Evolutionary conservation across 2,113 vertebrate species (phyloP).

Genomic region (Megatriorchis doriae): DNA sequence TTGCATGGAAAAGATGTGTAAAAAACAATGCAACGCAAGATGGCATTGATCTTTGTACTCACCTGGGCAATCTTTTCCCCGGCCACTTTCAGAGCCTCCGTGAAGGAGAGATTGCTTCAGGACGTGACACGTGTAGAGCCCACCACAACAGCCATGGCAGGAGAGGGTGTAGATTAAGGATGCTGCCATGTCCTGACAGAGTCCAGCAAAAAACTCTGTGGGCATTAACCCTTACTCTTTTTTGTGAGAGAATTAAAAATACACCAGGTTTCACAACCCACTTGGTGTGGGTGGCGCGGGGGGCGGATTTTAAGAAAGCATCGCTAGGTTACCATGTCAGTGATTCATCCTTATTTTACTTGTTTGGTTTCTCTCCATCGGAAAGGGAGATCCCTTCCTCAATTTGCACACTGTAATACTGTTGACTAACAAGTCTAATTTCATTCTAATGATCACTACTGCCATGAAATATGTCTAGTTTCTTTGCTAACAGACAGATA

Average conservation of each 20-base stretch:
- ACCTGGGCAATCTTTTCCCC: not conserved
- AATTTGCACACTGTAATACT: not conserved
- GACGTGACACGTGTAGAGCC: not conserved
- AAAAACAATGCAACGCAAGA: not conserved
- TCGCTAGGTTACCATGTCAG: not conserved
- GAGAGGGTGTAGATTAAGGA: not conserved
- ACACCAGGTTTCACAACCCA: not conserved
- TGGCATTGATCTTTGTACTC: not conserved
- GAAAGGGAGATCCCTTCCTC: not conserved
- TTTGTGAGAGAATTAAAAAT: not conserved
- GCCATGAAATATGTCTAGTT: slow-evolving; percentile 2
- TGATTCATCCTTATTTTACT: not conserved
- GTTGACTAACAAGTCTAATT: slow-evolving; percentile 53
- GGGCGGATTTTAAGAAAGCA: not conserved
- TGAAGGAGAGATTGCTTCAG: not conserved
- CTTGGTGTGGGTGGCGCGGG: not conserved
- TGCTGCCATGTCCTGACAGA: not conserved
- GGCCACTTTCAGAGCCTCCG: not conserved
- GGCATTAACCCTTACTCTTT: not conserved
- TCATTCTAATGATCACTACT: slow-evolving; percentile 13
- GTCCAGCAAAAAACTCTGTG: not conserved
- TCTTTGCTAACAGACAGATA: slow-evolving; percentile 39
- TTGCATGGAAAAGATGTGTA: not conserved
- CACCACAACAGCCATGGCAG: not conserved
- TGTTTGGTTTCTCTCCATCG: not conserved